Evolutionary conservation across 2,888 invertebrate genomes (phyloP).

Genomic region (Rosalia funebris): DNA sequence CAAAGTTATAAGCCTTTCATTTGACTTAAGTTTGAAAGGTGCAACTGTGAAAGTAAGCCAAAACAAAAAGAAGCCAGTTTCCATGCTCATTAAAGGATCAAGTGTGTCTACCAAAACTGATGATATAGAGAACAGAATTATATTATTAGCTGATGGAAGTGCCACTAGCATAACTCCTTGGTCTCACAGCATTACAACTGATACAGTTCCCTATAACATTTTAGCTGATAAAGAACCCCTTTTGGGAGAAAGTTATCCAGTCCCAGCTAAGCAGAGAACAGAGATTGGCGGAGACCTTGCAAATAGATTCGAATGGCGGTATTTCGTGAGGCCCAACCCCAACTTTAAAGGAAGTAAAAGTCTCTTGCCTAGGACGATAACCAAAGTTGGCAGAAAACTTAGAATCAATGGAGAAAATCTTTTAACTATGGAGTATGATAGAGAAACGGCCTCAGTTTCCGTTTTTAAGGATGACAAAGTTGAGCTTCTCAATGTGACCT

Average conservation of each 20-base stretch:
- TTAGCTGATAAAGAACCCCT: slow-evolving; percentile 88
- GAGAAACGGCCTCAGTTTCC: slow-evolving; percentile 85
- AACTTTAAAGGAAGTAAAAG: slow-evolving; percentile 71
- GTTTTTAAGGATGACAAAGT: slow-evolving; percentile 89
- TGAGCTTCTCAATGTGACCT: slow-evolving; percentile 86
- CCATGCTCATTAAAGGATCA: slow-evolving; percentile 88
- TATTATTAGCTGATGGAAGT: slow-evolving; percentile 83
- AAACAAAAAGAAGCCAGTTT: slow-evolving; percentile 83
- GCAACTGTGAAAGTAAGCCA: slow-evolving; percentile 87
- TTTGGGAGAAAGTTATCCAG: slow-evolving; percentile 86
- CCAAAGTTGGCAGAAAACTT: slow-evolving; percentile 86
- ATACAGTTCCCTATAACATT: slow-evolving; percentile 90
- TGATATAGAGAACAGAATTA: slow-evolving; percentile 83
- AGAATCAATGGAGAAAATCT: slow-evolving; percentile 92
- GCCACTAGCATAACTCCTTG: slow-evolving; percentile 84
- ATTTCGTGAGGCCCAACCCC: slow-evolving; percentile 83
- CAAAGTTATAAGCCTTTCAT: slow-evolving; percentile 85
- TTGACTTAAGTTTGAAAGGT: slow-evolving; percentile 90
- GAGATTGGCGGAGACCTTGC: slow-evolving; percentile 91
- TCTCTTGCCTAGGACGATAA: slow-evolving; percentile 72
- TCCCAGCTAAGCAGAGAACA: slow-evolving; percentile 89
- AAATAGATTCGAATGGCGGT: slow-evolving; percentile 93
- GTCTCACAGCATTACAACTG: slow-evolving; percentile 89
- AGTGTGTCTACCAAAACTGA: slow-evolving; percentile 85
- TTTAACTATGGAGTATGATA: slow-evolving; percentile 89